Conservation (phyloP, 2,888 invertebrate species). For the Pheosia tremula region DNA sequence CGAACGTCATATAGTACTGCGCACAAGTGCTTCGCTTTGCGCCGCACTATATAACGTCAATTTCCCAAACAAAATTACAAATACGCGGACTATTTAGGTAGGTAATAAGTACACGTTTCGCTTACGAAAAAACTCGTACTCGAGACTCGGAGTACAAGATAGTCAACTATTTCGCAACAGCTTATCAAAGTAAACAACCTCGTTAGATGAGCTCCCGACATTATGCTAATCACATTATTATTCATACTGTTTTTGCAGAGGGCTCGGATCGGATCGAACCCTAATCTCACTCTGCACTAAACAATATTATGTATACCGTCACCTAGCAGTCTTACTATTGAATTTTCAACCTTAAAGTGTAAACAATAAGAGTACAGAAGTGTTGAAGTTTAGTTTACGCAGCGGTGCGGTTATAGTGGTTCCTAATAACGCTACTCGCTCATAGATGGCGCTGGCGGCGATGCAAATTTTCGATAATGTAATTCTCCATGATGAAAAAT, state of each 20-base stretch:
- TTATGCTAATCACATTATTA: constrained; percentile 83
- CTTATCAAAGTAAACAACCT: constrained; percentile 77
- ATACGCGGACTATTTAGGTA: too few relatives aligned
- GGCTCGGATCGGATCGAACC: constrained; percentile 65
- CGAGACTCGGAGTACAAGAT: background rate
- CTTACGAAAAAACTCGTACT: too few relatives aligned
- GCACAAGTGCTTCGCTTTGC: too few relatives aligned
- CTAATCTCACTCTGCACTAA: constrained; percentile 69
- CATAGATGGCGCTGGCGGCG: constrained; percentile 78
- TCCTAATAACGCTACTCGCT: constrained; percentile 54
- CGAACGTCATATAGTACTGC: too few relatives aligned
- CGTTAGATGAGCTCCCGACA: constrained; percentile 70
- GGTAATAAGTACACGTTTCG: too few relatives aligned
- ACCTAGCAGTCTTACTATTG: constrained; percentile 18
- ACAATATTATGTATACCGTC: constrained; percentile 49
- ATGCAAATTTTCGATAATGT: constrained; percentile 81
- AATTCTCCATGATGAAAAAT: constrained; percentile 80
- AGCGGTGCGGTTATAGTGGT: constrained; percentile 39
- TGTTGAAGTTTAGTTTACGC: constrained; percentile 15
- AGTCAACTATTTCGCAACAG: constrained; percentile 52
- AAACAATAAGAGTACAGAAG: constrained; percentile 11
- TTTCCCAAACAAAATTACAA: too few relatives aligned
- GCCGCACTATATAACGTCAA: too few relatives aligned
- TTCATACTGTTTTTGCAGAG: constrained; percentile 82
- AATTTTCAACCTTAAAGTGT: constrained; percentile 40